Conservation (phyloP, 1,140 invertebrate genomes). For the Achroia grisella region DNA sequence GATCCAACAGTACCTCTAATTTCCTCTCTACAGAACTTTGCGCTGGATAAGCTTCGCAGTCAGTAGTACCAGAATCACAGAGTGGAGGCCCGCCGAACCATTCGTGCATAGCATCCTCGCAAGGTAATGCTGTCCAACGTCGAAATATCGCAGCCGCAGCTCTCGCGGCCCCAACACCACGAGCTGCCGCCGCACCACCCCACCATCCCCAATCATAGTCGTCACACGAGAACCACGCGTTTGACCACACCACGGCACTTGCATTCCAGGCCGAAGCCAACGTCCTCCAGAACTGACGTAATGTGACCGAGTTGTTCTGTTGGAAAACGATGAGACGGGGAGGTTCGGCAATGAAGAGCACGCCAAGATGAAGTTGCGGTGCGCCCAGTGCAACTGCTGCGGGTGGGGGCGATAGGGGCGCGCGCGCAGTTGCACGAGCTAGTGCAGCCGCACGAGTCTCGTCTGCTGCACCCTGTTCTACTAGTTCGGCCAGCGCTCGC, state of each 20-base stretch:
- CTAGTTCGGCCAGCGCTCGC: conserved; percentile 52
- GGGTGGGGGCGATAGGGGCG: conserved; percentile 43
- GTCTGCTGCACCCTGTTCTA: conserved; percentile 46
- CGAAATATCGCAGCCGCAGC: conserved; percentile 55
- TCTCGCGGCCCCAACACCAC: conserved; percentile 30
- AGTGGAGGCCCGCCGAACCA: conserved; percentile 45
- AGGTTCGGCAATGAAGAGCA: conserved; percentile 53
- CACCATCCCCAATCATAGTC: conserved; percentile 42
- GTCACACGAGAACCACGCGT: conserved; percentile 58
- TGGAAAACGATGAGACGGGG: conserved; percentile 54
- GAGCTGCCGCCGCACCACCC: conserved; percentile 51
- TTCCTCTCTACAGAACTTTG: conserved; percentile 20
- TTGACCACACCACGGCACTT: conserved; percentile 52
- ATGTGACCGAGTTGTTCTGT: conserved; percentile 51
- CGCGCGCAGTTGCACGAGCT: conserved; percentile 48
- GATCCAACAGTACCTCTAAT: conserved; percentile 31
- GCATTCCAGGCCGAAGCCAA: conserved; percentile 62
- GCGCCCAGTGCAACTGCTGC: conserved; percentile 63
- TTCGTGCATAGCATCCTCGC: conserved; percentile 50
- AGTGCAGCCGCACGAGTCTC: conserved; percentile 47
- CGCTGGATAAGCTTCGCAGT: conserved; percentile 41
- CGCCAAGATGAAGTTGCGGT: conserved; percentile 61
- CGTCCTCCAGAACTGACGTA: conserved; percentile 61
- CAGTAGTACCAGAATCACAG: conserved; percentile 44
- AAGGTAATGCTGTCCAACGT: conserved; percentile 36